A percentile compares a stretch with the other conserved stretches of the same genome.
phyloP scores from a whole-genome alignment of 2,888 invertebrate species.

The Ypsolopha scabrella region DNA sequence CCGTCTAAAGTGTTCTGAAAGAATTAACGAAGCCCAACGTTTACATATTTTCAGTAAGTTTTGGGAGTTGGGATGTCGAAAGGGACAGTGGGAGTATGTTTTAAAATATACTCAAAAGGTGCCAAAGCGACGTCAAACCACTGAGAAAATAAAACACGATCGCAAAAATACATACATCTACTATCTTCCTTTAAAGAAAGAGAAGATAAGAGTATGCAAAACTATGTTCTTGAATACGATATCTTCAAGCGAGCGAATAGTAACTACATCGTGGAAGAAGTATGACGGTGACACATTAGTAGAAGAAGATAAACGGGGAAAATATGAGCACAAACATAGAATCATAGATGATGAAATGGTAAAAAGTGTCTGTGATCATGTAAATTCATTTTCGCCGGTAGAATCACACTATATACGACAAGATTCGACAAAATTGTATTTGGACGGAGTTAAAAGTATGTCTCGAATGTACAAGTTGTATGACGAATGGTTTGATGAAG shows the following conservation, averaged over 20 bases:
- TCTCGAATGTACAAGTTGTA: conserved; percentile 4
- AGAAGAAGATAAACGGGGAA: conserved; percentile 2
- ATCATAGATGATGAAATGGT: conserved; percentile 5
- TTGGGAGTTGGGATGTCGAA: conserved; percentile 9
- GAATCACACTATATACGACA: too few relatives aligned
- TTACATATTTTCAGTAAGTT: conserved; percentile 9
- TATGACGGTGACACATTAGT: conserved; percentile 1
- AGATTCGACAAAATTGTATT: conserved; percentile 10
- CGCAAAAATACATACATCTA: conserved; percentile 10
- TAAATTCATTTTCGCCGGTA: too few relatives aligned
- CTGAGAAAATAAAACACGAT: conserved; percentile 8
- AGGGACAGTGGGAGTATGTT: conserved; percentile 11
- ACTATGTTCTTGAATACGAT: conserved; percentile 13
- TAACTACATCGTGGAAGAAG: conserved; percentile 6
- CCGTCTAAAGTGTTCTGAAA: neutral
- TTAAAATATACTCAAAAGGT: conserved; percentile 9
- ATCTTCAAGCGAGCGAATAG: conserved; percentile 9
- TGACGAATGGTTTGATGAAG: conserved; percentile 4
- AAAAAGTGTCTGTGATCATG: conserved; percentile 12
- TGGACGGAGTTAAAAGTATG: conserved; percentile 7
- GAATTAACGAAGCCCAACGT: neutral
- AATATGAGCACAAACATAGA: conserved; percentile 1
- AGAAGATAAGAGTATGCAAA: conserved; percentile 10
- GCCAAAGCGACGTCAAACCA: conserved; percentile 10
- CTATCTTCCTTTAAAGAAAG: conserved; percentile 7